These are phyloP conservation scores for Heptranchias perlo DNA, from an alignment of 2,113 vertebrate genomes.

Conservation along the genomic window DNA sequence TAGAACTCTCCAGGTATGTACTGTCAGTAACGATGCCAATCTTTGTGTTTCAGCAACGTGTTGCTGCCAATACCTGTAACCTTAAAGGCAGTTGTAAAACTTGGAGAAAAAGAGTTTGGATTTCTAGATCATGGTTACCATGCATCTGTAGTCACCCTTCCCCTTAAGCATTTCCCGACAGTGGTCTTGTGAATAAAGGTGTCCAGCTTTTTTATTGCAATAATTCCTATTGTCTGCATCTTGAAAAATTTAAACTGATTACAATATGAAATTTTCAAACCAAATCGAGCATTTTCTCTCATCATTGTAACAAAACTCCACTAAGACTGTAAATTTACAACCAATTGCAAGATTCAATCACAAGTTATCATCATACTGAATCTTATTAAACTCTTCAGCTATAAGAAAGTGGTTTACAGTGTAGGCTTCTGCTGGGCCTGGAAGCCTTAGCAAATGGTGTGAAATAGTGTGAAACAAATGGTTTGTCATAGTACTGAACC, in stretches of 20 bases:
- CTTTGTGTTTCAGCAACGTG: neutral
- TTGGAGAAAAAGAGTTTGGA: neutral
- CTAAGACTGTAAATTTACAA: neutral
- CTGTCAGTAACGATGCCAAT: neutral
- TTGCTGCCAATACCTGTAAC: neutral
- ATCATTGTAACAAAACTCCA: neutral
- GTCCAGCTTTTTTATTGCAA: neutral
- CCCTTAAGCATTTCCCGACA: neutral
- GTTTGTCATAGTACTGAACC: no score
- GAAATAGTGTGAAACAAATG: no score
- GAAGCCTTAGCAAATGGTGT: neutral
- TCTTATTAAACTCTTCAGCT: neutral
- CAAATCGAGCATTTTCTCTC: neutral
- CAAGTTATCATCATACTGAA: neutral
- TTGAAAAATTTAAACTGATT: neutral
- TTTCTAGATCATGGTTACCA: neutral
- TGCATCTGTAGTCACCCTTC: neutral
- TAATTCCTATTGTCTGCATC: neutral
- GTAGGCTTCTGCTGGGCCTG: neutral
- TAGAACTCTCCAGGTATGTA: neutral
- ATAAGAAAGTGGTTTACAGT: neutral
- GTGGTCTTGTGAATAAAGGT: neutral
- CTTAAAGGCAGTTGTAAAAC: neutral
- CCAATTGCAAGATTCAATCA: neutral
- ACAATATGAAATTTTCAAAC: neutral